Evolutionary conservation across 2,113 vertebrate genomes (phyloP).

Genomic region (Passer montanus): DNA sequence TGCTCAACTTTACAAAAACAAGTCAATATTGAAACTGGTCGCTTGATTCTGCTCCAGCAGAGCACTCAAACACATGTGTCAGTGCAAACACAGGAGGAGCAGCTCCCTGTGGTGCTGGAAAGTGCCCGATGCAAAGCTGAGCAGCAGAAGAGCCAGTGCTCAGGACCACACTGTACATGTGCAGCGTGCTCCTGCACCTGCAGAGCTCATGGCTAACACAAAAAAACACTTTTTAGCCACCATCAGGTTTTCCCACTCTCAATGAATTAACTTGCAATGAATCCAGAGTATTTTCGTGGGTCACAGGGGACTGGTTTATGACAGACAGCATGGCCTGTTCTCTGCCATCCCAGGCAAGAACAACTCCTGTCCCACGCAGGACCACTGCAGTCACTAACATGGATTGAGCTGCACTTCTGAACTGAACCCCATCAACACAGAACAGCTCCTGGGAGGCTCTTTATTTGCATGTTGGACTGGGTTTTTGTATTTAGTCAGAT

Average conservation of each 20-base stretch:
- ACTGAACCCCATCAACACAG: neutral
- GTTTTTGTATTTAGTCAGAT: neutral
- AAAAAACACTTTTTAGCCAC: neutral
- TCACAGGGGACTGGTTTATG: neutral
- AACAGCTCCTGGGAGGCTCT: neutral
- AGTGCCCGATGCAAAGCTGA: neutral
- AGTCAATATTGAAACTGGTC: neutral
- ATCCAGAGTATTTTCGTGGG: rapidly evolving
- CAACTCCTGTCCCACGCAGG: neutral
- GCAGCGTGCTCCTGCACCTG: neutral
- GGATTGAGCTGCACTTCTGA: neutral
- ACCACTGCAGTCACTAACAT: neutral
- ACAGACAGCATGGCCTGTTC: rapidly evolving
- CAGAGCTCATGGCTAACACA: neutral
- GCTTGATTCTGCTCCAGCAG: neutral
- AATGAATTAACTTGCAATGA: neutral
- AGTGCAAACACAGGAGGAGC: neutral
- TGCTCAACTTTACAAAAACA: neutral
- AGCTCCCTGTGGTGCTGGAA: neutral
- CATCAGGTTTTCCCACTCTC: rapidly evolving
- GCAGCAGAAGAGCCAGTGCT: neutral
- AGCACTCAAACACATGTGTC: neutral
- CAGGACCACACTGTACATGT: rapidly evolving
- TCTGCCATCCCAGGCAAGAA: neutral
- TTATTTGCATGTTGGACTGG: neutral